Conservation (phyloP, 2,888 invertebrate genomes). For the Metalampra italica region DNA sequence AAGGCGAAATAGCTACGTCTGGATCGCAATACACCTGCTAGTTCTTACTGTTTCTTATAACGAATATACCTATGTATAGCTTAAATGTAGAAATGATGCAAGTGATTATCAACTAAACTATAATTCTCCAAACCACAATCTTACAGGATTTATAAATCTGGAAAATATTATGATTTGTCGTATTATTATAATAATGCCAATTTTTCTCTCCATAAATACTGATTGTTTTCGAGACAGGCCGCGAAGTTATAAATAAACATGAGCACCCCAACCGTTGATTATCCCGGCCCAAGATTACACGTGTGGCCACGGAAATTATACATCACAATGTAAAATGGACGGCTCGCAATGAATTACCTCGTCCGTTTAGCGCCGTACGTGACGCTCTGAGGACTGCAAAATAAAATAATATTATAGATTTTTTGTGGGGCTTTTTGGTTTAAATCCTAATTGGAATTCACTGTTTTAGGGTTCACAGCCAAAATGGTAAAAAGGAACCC, state of each 20-base stretch:
- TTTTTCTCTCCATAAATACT: conserved; percentile 1
- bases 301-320: conserved; percentile 11
- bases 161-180: too few species aligned
- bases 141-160: too few species aligned
- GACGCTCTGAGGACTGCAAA: neutral
- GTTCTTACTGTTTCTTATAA: too few species aligned
- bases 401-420: neutral
- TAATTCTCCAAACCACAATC: too few species aligned
- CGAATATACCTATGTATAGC: too few species aligned
- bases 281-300: conserved; percentile 9
- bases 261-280: conserved; percentile 7
- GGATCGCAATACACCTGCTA: too few species aligned
- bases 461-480: too few species aligned
- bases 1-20: too few species aligned
- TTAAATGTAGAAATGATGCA: too few species aligned
- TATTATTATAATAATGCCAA: neutral
- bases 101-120: too few species aligned
- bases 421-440: neutral
- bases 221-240: conserved; percentile 11
- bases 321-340: conserved; percentile 5
- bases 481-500: too few species aligned
- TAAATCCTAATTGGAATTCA: too few species aligned
- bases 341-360: conserved; percentile 5
- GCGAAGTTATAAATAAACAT: conserved; percentile 15
- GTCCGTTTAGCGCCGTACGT: conserved; percentile 10